These are phyloP conservation scores for Drosophila kurseongensis DNA, from an alignment of 1,140 invertebrate species.

Conservation along the genomic window DNA sequence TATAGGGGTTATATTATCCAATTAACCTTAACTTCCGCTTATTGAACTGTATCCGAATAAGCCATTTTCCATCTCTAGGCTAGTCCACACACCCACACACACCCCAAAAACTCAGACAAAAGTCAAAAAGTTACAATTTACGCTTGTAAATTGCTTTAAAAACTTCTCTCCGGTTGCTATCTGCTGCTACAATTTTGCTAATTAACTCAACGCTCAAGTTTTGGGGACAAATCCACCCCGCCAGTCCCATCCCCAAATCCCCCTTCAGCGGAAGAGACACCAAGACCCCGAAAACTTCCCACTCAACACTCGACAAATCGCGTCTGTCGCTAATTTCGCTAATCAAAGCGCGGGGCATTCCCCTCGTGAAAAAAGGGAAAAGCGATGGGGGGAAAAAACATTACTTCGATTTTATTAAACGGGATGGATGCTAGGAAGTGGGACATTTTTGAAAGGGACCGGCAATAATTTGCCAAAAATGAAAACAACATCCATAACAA, in stretches of 20 bases:
- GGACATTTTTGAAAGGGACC: constrained; percentile 60
- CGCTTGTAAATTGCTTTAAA: constrained; percentile 83
- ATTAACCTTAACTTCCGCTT: not conserved
- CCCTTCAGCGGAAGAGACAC: constrained; percentile 10
- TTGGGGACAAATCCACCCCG: constrained; percentile 26
- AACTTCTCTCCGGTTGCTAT: constrained; percentile 69
- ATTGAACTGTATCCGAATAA: not conserved
- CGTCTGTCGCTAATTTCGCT: constrained; percentile 75
- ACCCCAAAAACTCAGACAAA: constrained; percentile 36
- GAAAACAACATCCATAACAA: constrained; percentile 66
- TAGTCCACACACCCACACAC: not conserved
- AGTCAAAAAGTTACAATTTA: constrained; percentile 78
- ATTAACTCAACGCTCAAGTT: constrained; percentile 77
- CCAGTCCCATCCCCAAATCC: constrained; percentile 6
- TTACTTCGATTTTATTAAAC: constrained; percentile 78
- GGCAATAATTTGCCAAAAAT: constrained; percentile 68
- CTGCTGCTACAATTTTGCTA: constrained; percentile 75
- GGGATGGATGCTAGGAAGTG: constrained; percentile 22
- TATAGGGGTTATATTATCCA: too few relatives aligned
- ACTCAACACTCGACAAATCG: constrained; percentile 15
- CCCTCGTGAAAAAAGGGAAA: not conserved
- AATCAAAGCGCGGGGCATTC: constrained; percentile 64
- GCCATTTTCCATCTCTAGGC: constrained; percentile 1
- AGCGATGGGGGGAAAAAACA: constrained; percentile 39
- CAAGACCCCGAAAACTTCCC: not conserved